Base-by-base conservation (phyloP, 2,888 invertebrate species). In the Himalopsyche kuldschensis region DNA sequence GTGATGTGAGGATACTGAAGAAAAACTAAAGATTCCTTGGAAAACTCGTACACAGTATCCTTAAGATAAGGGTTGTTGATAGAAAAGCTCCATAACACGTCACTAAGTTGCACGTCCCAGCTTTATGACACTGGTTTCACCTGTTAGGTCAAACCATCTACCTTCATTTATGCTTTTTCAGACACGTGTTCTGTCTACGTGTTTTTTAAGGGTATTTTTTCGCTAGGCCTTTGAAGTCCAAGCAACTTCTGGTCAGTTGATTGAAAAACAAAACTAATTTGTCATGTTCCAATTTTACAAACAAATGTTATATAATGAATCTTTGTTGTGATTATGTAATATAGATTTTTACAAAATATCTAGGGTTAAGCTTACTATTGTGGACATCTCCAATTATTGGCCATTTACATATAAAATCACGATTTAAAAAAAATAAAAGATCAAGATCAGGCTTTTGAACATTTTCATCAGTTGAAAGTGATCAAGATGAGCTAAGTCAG, bases 111-210 rank as follows among this genome's bases (percentile, higher is more conserved):
- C 85, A 85, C 85, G 85, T 85, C 46, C 83, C 55, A 31, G 47
- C 79, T 85, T 85, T 85, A 85, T 84, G 85, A 83, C 79, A 80
- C 69, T 82, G 81, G 83, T 83, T 84, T 82, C 84, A 84, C 83
- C 85, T 83, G 84, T 85, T 84, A 84, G 83, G 76, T 79, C 77
- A 84, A 83, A 85, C 79, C 79, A 55, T 20, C 55, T 55, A 55
- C 55, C 55, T 55, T 82, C 83, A 83, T 85, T 85, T 85, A 85
- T 85, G 84, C 80, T 82, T 84, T 85, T 84, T 78, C 82, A 81
- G 85, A 84, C 85, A 84, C 85, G 85, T 85, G 85, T 84, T 82
- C 80, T 55, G 30, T 78, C 82, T 85, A 85, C 85, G 85, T 84
- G 85, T 55, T 20, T 79, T 82, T 82, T 69, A 69, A 17, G 27